These are phyloP conservation scores for Centroberyx gerrardi DNA, from an alignment of 2,797 vertebrate species.

Conservation along the genomic window DNA sequence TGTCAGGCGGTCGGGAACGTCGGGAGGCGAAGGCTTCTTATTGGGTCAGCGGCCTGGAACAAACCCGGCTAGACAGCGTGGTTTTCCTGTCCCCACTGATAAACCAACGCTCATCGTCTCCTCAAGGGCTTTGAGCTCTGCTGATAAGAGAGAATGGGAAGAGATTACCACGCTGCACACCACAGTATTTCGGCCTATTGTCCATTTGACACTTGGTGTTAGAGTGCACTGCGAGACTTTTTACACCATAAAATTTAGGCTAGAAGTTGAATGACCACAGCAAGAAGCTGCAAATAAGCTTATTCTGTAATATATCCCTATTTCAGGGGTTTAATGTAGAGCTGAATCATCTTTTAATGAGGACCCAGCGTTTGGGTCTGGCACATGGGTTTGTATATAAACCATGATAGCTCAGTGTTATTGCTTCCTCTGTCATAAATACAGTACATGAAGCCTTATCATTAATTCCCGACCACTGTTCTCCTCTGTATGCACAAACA, in stretches of 20 bases:
- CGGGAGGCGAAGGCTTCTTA: slow-evolving; percentile 53
- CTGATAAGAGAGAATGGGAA: slow-evolving; percentile 72
- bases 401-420: slow-evolving; percentile 46
- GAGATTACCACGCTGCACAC: slow-evolving; percentile 64
- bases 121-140: slow-evolving; percentile 70
- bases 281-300: slow-evolving; percentile 35
- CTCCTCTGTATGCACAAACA: slow-evolving; percentile 48
- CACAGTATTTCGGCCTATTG: slow-evolving; percentile 44
- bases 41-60: slow-evolving; percentile 72
- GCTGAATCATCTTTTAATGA: slow-evolving; percentile 61
- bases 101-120: slow-evolving; percentile 68
- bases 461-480: slow-evolving; percentile 42
- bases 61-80: slow-evolving; percentile 59
- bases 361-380: slow-evolving; percentile 38
- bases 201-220: slow-evolving; percentile 40
- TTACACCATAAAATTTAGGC: slow-evolving; percentile 8
- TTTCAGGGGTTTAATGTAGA: slow-evolving; percentile 37
- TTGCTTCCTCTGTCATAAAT: slow-evolving; percentile 59
- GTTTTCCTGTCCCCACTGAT: slow-evolving; percentile 68
- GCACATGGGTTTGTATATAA: slow-evolving; percentile 53
- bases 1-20: slow-evolving; percentile 35
- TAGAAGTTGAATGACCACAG: slow-evolving; percentile 16
- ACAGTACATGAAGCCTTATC: slow-evolving; percentile 61
- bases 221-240: slow-evolving; percentile 20
- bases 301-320: slow-evolving; percentile 34